These are phyloP conservation scores for Rhagoletis zephyria DNA, from an alignment of 1,140 invertebrate species.

Conservation along the genomic window DNA sequence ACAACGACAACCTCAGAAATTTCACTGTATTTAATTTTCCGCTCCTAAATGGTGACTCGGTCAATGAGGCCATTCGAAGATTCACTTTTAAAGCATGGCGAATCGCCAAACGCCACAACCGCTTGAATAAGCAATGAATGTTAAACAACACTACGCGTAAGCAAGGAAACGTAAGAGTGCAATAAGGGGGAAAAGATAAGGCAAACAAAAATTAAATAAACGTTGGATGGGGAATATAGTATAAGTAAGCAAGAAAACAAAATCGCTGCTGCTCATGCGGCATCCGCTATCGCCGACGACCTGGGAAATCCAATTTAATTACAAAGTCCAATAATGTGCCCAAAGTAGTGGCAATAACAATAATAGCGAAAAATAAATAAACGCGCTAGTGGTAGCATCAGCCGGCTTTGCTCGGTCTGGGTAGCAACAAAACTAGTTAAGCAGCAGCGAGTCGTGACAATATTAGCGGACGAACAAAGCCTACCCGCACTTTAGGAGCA, in stretches of 20 bases:
- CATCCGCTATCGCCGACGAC: not conserved
- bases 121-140: not conserved
- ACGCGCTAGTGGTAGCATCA: not conserved
- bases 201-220: not conserved
- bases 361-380: not conserved
- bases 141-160: not conserved
- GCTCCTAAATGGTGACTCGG: slow-evolving; percentile 44
- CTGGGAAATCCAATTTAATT: slow-evolving; percentile 39
- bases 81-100: slow-evolving; percentile 45
- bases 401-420: not conserved
- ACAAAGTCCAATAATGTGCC: slow-evolving; percentile 45
- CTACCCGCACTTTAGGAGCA: not conserved
- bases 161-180: not conserved
- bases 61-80: slow-evolving; percentile 42
- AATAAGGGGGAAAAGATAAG: not conserved
- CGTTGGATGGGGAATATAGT: not conserved
- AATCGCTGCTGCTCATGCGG: not conserved
- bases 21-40: slow-evolving; percentile 44
- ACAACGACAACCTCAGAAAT: slow-evolving; percentile 36
- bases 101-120: not conserved
- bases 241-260: not conserved
- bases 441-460: slow-evolving; percentile 13
- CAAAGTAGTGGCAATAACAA: slow-evolving; percentile 39
- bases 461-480: not conserved
- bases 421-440: no score